phyloP scores from a whole-genome alignment of 1,140 invertebrate species.

The Reticulitermes speratus region DNA sequence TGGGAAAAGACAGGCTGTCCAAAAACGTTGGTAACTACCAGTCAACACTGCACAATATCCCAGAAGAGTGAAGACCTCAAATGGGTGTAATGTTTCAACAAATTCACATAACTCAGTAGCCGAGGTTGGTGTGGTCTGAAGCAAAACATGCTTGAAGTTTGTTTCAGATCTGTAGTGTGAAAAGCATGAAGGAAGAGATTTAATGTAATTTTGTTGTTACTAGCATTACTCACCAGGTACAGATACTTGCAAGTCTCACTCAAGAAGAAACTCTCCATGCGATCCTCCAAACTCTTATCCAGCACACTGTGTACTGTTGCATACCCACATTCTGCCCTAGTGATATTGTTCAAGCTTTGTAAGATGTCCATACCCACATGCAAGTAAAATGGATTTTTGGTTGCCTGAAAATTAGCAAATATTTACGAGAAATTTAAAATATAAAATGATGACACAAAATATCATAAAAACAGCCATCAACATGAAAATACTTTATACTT shows the following conservation, averaged over 20 bases:
- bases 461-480: not conserved
- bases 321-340: conserved; percentile 65
- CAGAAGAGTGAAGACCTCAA: no score
- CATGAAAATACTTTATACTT: not conserved
- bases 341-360: conserved; percentile 59
- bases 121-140: no score
- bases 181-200: no score
- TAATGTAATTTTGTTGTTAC: no score
- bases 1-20: no score
- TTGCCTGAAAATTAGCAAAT: conserved; percentile 57
- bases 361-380: conserved; percentile 67
- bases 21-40: no score
- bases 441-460: conserved; percentile 10
- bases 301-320: conserved; percentile 69
- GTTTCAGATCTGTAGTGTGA: no score
- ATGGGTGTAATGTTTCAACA: no score
- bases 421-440: conserved; percentile 4
- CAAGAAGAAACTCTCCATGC: conserved; percentile 73
- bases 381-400: conserved; percentile 70
- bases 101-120: no score
- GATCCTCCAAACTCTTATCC: conserved; percentile 65
- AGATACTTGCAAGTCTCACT: conserved; percentile 74
- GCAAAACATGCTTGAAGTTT: no score
- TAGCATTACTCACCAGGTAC: conserved; percentile 55
- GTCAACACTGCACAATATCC: no score